Base-by-base conservation (phyloP, 1,140 invertebrate species). In the Hycleus cichorii region DNA sequence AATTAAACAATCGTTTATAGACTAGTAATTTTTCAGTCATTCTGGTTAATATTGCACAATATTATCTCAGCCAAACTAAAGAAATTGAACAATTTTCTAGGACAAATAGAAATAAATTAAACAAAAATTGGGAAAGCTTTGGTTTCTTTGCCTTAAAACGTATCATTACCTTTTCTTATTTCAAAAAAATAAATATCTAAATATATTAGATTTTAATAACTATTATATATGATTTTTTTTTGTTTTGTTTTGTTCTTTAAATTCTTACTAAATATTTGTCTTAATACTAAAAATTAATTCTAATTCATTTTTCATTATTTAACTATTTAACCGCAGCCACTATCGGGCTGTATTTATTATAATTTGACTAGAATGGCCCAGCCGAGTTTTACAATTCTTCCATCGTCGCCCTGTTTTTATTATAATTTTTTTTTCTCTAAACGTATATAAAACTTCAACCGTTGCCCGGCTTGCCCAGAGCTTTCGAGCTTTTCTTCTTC, bases 311-410 rank as follows among this genome's bases (percentile, higher is more conserved):
- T 8, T 42, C 3, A 42, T 42, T n/a, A 11, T 42, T 42, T 71
- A 67, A 69, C 66, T 71, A 71, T 42, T 11, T 44, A 67, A 68
- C 49, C 61, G 62, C 61, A 64, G 56, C 61, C 60, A 47, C 24
- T 49, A 67, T 64, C 62, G 63, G 62, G 65, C 32, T 32, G 40
- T 42, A 8, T 72, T 74, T 73, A 74, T 74, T 74, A 72, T 74
- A 74, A 74, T 74, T 74, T 74, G 72, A 74, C 72, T 74, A 74
- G 69, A 71, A 65, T 67, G 66, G 69, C 67, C 64, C 64, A 69
- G 68, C 67, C 64, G 66, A 66, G 65, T 63, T 27, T 24, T 47
- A 46, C 56, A 18, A 18, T 18, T 18, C 18, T 18, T 18, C 1
- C 18, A 18, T 18, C 18, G 18, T 18, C 18, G 18, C 18, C 18